Percentiles rank a stretch among this genome's conserved stretches.
These are phyloP conservation scores for Anoura caudifer DNA, from an alignment of 2,113 vertebrate genomes.

Conservation along the genomic window DNA sequence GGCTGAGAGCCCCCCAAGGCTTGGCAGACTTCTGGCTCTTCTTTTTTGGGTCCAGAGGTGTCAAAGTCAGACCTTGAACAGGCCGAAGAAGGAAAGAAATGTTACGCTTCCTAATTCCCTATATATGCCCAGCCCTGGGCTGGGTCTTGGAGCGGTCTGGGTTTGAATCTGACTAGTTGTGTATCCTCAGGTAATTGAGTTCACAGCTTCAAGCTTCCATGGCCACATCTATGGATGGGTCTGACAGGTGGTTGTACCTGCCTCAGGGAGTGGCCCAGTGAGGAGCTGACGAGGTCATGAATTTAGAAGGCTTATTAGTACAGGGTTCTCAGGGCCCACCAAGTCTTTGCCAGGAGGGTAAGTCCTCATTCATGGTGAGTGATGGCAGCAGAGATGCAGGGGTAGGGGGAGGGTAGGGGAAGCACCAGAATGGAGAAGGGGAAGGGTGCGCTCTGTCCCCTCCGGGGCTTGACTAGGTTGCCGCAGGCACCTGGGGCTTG, in stretches of 20 bases:
- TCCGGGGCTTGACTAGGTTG: background rate
- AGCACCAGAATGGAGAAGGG: no score
- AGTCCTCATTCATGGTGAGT: background rate
- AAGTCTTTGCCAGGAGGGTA: background rate
- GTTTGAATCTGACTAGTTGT: background rate
- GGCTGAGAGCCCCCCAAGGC: background rate
- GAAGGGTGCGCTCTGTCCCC: no score
- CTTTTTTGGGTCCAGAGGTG: background rate
- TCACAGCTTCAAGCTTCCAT: background rate
- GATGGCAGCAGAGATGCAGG: background rate
- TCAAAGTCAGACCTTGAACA: background rate
- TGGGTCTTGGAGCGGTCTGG: background rate
- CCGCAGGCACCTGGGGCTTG: background rate
- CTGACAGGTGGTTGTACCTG: rapidly evolving
- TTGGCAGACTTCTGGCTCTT: background rate
- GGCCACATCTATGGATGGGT: background rate
- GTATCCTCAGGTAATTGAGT: background rate
- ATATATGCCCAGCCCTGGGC: background rate
- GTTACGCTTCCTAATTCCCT: background rate
- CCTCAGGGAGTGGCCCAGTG: background rate
- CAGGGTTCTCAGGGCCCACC: background rate
- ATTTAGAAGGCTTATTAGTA: background rate
- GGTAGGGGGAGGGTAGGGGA: background rate
- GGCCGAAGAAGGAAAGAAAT: background rate
- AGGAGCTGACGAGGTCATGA: background rate